These are phyloP conservation scores for Hippopotamus amphibius DNA, from an alignment of 2,113 vertebrate species.

Conservation along the genomic window DNA sequence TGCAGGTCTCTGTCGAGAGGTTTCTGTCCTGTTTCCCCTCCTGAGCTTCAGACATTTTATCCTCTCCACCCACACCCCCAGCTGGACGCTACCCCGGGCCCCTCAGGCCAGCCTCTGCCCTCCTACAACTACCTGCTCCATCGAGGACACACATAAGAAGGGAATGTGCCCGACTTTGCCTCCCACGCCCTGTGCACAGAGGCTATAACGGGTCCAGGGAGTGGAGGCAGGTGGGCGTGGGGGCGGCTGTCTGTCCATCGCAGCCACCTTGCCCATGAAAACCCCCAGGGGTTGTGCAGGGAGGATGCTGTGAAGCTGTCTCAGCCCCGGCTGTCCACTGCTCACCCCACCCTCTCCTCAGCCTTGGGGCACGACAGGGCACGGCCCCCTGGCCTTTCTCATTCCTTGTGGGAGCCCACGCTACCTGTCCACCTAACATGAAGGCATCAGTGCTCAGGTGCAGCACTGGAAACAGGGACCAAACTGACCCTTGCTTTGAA, in stretches of 20 bases:
- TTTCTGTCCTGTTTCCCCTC: neutral
- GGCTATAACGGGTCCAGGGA: neutral
- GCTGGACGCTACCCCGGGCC: neutral
- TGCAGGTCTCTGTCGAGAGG: neutral
- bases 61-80: neutral
- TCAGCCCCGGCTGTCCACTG: neutral
- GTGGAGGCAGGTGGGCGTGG: neutral
- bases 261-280: neutral
- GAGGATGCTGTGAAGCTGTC: neutral
- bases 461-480: neutral
- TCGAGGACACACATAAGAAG: neutral
- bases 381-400: fast-evolving
- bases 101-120: neutral
- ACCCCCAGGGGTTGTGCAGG: neutral
- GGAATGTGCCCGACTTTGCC: neutral
- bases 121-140: neutral
- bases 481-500: neutral
- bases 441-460: neutral
- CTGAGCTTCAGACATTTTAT: neutral
- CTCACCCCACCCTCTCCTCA: neutral
- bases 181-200: neutral
- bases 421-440: fast-evolving
- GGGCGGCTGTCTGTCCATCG: neutral
- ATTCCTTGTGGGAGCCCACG: neutral
- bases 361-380: neutral